Percentiles rank a stretch among this genome's conserved stretches.
These are phyloP conservation scores for Leptocoma aspasia DNA, from an alignment of 2,113 vertebrate species.

Conservation along the genomic window DNA sequence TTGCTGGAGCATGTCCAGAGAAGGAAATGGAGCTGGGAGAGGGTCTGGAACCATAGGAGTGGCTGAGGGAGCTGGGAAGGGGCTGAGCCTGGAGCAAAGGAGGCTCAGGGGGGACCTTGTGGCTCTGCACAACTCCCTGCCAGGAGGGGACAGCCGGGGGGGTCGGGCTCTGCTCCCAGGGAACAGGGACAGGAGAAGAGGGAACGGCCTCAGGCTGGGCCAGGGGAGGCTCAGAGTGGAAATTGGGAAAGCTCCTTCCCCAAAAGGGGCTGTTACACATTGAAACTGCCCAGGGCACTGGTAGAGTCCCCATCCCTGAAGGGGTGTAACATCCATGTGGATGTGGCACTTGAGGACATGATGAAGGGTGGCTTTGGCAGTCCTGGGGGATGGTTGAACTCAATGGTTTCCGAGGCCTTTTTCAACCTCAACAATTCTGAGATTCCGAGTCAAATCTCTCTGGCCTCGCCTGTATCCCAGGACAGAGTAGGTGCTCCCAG, in stretches of 20 bases:
- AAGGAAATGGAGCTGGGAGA: fast-evolving
- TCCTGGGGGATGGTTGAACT: neutral
- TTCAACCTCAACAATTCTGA: fast-evolving
- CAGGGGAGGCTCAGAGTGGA: neutral
- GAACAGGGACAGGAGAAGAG: neutral
- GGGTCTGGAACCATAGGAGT: neutral
- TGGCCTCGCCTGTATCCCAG: neutral
- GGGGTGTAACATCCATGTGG: fast-evolving
- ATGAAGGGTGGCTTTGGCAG: neutral
- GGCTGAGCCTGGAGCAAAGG: neutral
- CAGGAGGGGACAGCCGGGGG: neutral
- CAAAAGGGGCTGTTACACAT: fast-evolving
- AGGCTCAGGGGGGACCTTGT: neutral
- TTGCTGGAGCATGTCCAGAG: neutral
- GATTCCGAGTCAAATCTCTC: neutral
- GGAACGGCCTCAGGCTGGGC: fast-evolving
- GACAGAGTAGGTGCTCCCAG: neutral
- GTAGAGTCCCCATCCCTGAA: neutral
- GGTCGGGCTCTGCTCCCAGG: fast-evolving
- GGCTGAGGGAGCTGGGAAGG: neutral
- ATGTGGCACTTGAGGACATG: fast-evolving
- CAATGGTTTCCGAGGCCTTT: fast-evolving
- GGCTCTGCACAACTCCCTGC: neutral
- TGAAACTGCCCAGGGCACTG: neutral
- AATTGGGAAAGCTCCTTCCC: neutral